A percentile compares a stretch with the other conserved stretches of the same genome.
Conservation (phyloP, 2,888 invertebrate species). For the Eurois occulta region DNA sequence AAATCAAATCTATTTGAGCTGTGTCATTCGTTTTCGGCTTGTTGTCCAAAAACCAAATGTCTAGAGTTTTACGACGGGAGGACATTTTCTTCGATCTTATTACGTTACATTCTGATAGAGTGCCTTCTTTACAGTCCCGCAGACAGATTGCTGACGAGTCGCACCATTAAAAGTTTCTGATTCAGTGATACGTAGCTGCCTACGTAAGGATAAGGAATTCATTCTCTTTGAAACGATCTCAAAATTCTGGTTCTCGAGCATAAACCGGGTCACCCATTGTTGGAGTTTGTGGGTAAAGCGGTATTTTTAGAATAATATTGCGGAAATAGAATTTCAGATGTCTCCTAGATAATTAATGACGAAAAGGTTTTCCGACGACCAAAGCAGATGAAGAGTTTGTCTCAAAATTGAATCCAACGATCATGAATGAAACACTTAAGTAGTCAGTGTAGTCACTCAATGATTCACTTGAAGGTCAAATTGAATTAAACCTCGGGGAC, state of each 20-base stretch:
- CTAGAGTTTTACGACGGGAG: conserved; percentile 46
- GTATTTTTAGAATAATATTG: conserved; percentile 31
- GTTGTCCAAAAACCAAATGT: conserved; percentile 59
- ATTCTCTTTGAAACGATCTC: conserved; percentile 54
- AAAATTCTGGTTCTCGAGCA: conserved; percentile 40
- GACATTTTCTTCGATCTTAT: conserved; percentile 40
- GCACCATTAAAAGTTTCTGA: conserved; percentile 84
- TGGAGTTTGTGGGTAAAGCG: conserved; percentile 6
- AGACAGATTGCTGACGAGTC: conserved; percentile 77
- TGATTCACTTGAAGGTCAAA: conserved; percentile 56
- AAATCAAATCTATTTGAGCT: conserved; percentile 57
- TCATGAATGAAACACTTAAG: conserved; percentile 17
- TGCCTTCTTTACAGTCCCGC: conserved; percentile 62
- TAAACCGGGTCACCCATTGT: conserved; percentile 51
- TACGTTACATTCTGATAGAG: conserved; percentile 70
- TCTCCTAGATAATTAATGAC: background rate
- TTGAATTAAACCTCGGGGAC: conserved; percentile 59
- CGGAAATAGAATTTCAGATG: conserved; percentile 2
- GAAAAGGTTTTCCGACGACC: background rate
- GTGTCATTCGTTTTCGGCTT: conserved; percentile 44
- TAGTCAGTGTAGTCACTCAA: conserved; percentile 30
- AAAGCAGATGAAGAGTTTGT: background rate
- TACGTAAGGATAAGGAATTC: conserved; percentile 55
- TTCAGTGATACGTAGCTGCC: conserved; percentile 74
- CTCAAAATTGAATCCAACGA: conserved; percentile 10